Conservation (phyloP, 2,797 vertebrate species). For the Clarias laeviceps region DNA sequence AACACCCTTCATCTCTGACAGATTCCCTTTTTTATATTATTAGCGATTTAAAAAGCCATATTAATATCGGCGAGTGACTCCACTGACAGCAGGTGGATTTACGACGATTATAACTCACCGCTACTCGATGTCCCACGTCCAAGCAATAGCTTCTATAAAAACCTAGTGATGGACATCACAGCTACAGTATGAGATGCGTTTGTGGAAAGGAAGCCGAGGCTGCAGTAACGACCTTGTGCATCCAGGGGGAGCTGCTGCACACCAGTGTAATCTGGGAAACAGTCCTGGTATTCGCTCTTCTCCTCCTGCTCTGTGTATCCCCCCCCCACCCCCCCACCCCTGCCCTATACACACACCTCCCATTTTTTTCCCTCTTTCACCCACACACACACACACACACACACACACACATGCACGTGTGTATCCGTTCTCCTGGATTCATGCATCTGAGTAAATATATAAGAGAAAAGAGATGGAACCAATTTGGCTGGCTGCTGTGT, state of each 20-base stretch:
- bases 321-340: slow-evolving; percentile 8
- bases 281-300: slow-evolving; percentile 41
- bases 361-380: background rate
- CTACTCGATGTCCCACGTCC: slow-evolving; percentile 28
- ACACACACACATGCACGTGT: slow-evolving; percentile 34
- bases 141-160: slow-evolving; percentile 43
- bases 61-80: slow-evolving; percentile 42
- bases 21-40: slow-evolving; percentile 30
- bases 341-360: background rate
- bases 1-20: slow-evolving; percentile 32
- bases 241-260: slow-evolving; percentile 77
- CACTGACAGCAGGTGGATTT: slow-evolving; percentile 46
- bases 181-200: slow-evolving; percentile 19
- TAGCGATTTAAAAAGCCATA: slow-evolving; percentile 36
- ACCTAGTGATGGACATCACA: slow-evolving; percentile 50
- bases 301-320: background rate
- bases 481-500: slow-evolving; percentile 59
- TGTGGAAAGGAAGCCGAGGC: slow-evolving; percentile 37
- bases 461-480: slow-evolving; percentile 57
- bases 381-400: slow-evolving; percentile 25
- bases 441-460: slow-evolving; percentile 61
- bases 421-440: slow-evolving; percentile 54
- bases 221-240: slow-evolving; percentile 65
- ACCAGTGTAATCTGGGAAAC: slow-evolving; percentile 53
- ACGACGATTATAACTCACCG: slow-evolving; percentile 46